A percentile compares a stretch with the other conserved stretches of the same genome.
Evolutionary conservation across 2,888 invertebrate genomes (phyloP).

Genomic region (Cosmopolites sordidus): DNA sequence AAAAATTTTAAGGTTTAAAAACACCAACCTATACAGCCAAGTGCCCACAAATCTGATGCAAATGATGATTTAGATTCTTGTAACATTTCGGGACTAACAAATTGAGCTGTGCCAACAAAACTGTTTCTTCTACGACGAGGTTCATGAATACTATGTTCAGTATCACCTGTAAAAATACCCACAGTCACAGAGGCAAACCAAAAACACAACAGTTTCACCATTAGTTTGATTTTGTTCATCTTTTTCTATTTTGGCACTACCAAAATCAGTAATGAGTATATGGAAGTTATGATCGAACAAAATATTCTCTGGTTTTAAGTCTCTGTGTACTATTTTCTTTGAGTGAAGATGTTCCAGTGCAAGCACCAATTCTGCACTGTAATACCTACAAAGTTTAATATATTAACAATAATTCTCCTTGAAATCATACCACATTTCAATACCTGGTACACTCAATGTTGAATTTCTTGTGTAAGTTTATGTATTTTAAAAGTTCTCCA

Average conservation of each 20-base stretch:
- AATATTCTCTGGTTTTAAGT: slow-evolving; percentile 98
- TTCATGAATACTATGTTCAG: slow-evolving; percentile 33
- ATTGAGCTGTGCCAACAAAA: slow-evolving; percentile 98
- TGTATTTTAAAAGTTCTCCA: slow-evolving; percentile 89
- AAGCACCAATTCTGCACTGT: slow-evolving; percentile 87
- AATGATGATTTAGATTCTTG: slow-evolving; percentile 71
- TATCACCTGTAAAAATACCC: slow-evolving; percentile 22
- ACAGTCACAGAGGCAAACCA: too few species aligned
- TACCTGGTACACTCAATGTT: slow-evolving; percentile 73
- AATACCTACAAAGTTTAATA: slow-evolving; percentile 61
- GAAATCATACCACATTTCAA: too few species aligned
- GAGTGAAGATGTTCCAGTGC: slow-evolving; percentile 90
- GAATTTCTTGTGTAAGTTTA: slow-evolving; percentile 87
- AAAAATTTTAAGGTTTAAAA: neutral
- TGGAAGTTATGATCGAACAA: slow-evolving; percentile 94
- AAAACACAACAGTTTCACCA: slow-evolving; percentile 8
- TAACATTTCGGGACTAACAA: slow-evolving; percentile 95
- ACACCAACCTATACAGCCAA: slow-evolving; percentile 72
- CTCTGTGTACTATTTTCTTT: slow-evolving; percentile 87
- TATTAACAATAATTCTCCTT: neutral
- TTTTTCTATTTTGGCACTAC: slow-evolving; percentile 82
- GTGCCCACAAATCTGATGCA: slow-evolving; percentile 93
- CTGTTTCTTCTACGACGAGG: slow-evolving; percentile 42
- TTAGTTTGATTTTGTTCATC: slow-evolving; percentile 17
- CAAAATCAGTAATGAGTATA: slow-evolving; percentile 94